Evolutionary conservation across 1,140 invertebrate genomes (phyloP).

Genomic region (Drosophila melanica): DNA sequence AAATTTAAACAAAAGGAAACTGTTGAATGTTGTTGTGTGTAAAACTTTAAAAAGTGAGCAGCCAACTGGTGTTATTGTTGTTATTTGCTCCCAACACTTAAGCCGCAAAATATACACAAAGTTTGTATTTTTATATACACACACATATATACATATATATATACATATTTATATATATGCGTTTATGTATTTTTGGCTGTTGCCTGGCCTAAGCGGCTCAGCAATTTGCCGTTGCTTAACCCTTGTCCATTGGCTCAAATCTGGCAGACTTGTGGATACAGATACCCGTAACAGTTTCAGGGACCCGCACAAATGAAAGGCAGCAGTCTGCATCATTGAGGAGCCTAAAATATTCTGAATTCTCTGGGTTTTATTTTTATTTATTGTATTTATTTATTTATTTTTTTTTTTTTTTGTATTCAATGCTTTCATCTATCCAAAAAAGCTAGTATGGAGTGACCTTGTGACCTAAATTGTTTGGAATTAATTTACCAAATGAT

Average conservation of each 20-base stretch:
- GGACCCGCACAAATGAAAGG: slow-evolving; percentile 60
- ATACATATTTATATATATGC: slow-evolving; percentile 58
- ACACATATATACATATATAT: slow-evolving; percentile 29
- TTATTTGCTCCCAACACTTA: slow-evolving; percentile 66
- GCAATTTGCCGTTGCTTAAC: slow-evolving; percentile 64
- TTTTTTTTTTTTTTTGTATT: slow-evolving; percentile 45
- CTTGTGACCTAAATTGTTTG: slow-evolving; percentile 79
- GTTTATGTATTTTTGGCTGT: slow-evolving; percentile 55
- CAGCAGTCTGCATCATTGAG: slow-evolving; percentile 21
- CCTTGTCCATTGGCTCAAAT: slow-evolving; percentile 41
- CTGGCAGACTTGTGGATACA: slow-evolving; percentile 25
- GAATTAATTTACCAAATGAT: slow-evolving; percentile 82
- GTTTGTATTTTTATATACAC: slow-evolving; percentile 44
- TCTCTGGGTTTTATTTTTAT: slow-evolving; percentile 20
- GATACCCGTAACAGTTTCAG: slow-evolving; percentile 45
- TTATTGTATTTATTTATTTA: slow-evolving; percentile 18
- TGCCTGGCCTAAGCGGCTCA: slow-evolving; percentile 42
- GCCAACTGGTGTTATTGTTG: slow-evolving; percentile 40
- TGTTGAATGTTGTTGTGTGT: not conserved
- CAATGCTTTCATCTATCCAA: slow-evolving; percentile 58
- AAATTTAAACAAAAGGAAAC: too few species aligned
- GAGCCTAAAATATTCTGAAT: slow-evolving; percentile 67
- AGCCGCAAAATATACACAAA: slow-evolving; percentile 75
- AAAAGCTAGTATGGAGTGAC: slow-evolving; percentile 46
- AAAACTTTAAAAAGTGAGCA: slow-evolving; percentile 30